Percentiles rank a stretch among this genome's conserved stretches.
Evolutionary conservation across 2,113 vertebrate species (phyloP).

Genomic region (Anoplopoma fimbria): DNA sequence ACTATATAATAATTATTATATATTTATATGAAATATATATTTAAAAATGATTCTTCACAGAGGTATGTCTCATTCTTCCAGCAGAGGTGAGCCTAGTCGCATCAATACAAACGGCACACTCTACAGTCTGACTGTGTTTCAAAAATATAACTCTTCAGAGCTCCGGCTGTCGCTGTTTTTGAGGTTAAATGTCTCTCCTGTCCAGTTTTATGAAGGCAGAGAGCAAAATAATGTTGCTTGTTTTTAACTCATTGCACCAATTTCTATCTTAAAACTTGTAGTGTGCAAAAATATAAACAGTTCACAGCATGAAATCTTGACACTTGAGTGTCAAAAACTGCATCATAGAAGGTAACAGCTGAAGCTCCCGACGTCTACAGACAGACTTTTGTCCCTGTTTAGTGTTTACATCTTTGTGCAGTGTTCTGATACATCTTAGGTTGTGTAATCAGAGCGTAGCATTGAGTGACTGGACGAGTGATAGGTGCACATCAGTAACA

Average conservation of each 20-base stretch:
- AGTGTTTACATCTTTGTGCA: conserved; percentile 22
- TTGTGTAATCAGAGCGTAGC: conserved; percentile 69
- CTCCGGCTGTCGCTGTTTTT: neutral
- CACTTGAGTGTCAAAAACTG: neutral
- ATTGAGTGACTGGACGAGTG: conserved; percentile 79
- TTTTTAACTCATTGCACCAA: neutral
- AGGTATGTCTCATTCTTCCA: conserved; percentile 37
- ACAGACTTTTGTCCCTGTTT: conserved; percentile 30
- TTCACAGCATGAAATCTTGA: conserved; percentile 19
- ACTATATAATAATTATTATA: neutral
- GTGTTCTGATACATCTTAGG: neutral
- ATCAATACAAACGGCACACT: conserved; percentile 4
- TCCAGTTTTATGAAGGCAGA: conserved; percentile 1
- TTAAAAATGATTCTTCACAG: conserved; percentile 46
- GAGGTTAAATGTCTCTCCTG: conserved; percentile 25
- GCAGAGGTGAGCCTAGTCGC: conserved; percentile 43
- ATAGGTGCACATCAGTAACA: conserved; percentile 68
- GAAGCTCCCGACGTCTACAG: conserved; percentile 20
- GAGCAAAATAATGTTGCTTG: neutral
- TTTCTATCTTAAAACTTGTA: neutral
- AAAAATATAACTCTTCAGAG: conserved; percentile 3
- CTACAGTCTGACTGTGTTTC: conserved; percentile 5
- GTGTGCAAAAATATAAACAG: conserved; percentile 1
- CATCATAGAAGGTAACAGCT: conserved; percentile 12
- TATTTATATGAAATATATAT: conserved; percentile 11